These are phyloP conservation scores for Antheraea assamensis DNA, from an alignment of 2,888 invertebrate genomes.

Conservation along the genomic window DNA sequence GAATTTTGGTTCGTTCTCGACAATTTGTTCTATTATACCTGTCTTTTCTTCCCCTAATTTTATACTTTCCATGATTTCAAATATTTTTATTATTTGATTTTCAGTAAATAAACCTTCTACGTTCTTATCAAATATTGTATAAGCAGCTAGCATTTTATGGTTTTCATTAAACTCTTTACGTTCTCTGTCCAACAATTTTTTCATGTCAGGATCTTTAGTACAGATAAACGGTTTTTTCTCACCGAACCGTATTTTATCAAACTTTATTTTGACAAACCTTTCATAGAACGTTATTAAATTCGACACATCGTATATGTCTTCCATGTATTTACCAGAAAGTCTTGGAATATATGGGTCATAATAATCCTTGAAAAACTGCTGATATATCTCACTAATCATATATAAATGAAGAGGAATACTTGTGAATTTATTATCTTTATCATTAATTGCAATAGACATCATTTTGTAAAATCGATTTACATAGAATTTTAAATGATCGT, in stretches of 20 bases:
- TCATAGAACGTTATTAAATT: slow-evolving; percentile 28
- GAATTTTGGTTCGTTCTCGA: slow-evolving; percentile 30
- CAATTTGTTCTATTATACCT: slow-evolving; percentile 30
- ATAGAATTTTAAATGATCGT: background rate
- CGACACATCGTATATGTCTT: slow-evolving; percentile 19
- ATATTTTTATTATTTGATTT: slow-evolving; percentile 21
- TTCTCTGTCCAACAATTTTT: slow-evolving; percentile 28
- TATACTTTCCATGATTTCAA: slow-evolving; percentile 18
- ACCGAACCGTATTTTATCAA: slow-evolving; percentile 33
- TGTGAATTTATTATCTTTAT: slow-evolving; percentile 26
- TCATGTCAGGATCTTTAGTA: slow-evolving; percentile 30
- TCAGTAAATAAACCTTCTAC: slow-evolving; percentile 21
- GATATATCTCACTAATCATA: slow-evolving; percentile 34
- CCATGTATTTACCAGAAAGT: slow-evolving; percentile 12
- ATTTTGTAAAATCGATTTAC: background rate
- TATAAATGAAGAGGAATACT: slow-evolving; percentile 32
- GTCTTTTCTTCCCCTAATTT: slow-evolving; percentile 32
- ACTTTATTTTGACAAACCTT: slow-evolving; percentile 30
- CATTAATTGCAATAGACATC: slow-evolving; percentile 9
- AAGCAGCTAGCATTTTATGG: slow-evolving; percentile 29
- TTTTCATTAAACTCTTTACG: slow-evolving; percentile 24
- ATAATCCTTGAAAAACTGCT: slow-evolving; percentile 23
- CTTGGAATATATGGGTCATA: slow-evolving; percentile 8
- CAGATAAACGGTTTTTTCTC: slow-evolving; percentile 32
- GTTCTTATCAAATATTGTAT: slow-evolving; percentile 24